A percentile compares a stretch with the other conserved stretches of the same genome.
Evolutionary conservation across 1,140 invertebrate genomes (phyloP).

Genomic region (Hydropsyche tenuis): DNA sequence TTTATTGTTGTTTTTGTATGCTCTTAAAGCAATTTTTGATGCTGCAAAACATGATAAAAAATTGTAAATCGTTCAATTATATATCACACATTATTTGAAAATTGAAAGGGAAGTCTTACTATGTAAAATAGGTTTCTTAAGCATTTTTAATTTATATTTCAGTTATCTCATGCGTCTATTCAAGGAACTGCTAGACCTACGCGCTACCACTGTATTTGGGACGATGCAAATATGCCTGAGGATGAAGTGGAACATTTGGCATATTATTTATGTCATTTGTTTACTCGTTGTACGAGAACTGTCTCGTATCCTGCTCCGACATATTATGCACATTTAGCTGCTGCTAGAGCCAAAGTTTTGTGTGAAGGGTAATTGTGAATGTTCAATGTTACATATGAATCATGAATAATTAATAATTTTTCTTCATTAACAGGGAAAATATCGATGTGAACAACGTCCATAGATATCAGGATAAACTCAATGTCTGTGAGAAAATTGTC

Average conservation of each 20-base stretch:
- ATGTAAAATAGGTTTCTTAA: slow-evolving; percentile 33
- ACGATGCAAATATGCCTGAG: slow-evolving; percentile 76
- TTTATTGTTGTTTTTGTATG: no score
- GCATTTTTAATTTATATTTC: no score
- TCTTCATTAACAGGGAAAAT: not conserved
- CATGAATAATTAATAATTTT: slow-evolving; percentile 7
- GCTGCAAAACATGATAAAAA: no score
- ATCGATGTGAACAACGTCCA: slow-evolving; percentile 36
- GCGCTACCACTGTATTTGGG: slow-evolving; percentile 85
- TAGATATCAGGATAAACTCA: slow-evolving; percentile 14
- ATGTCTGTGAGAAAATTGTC: slow-evolving; percentile 25
- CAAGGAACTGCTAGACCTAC: slow-evolving; percentile 88
- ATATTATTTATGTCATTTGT: slow-evolving; percentile 89
- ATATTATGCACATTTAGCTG: slow-evolving; percentile 94
- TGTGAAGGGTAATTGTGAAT: slow-evolving; percentile 63
- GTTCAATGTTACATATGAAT: slow-evolving; percentile 19
- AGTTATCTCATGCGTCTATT: slow-evolving; percentile 70
- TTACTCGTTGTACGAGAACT: slow-evolving; percentile 82
- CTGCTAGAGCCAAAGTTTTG: slow-evolving; percentile 74
- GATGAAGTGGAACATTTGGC: slow-evolving; percentile 84
- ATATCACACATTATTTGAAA: no score
- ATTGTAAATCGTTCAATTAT: no score
- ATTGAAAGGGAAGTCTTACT: no score
- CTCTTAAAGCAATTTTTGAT: no score
- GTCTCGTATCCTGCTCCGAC: slow-evolving; percentile 94